A percentile compares a stretch with the other conserved stretches of the same genome.
Conservation (phyloP, 1,140 invertebrate species). For the Atta texana region DNA sequence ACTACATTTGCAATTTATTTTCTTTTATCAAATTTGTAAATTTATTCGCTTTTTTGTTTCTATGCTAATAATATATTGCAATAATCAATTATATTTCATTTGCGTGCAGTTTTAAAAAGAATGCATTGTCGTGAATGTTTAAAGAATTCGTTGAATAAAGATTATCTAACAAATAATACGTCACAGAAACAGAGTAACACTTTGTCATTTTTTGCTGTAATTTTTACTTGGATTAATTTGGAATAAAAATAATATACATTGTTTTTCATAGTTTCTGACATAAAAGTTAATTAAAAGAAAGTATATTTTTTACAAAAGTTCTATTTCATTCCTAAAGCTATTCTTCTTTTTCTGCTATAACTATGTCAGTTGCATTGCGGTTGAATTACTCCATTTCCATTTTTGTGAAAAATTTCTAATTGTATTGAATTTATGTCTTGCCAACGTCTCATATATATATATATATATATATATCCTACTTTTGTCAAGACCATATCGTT, state of each 20-base stretch:
- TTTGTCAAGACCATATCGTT: neutral
- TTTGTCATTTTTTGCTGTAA: neutral
- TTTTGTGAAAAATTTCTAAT: neutral
- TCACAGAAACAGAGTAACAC: neutral
- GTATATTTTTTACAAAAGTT: slow-evolving; percentile 2
- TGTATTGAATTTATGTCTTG: neutral
- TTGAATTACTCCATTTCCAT: neutral
- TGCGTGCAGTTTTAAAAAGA: neutral
- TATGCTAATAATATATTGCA: neutral
- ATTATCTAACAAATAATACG: neutral
- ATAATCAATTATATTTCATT: neutral
- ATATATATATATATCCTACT: neutral
- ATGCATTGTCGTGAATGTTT: neutral
- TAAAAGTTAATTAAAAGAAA: neutral
- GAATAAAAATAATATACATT: slow-evolving; percentile 1
- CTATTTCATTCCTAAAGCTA: slow-evolving; percentile 3
- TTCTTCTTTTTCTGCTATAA: neutral
- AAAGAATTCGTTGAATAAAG: neutral
- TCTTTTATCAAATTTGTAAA: neutral
- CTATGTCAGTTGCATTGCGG: neutral
- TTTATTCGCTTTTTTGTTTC: neutral
- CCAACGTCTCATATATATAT: too few relatives aligned
- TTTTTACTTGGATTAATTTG: neutral
- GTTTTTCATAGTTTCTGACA: neutral
- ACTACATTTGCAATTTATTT: slow-evolving; percentile 4